phyloP scores from a whole-genome alignment of 2,113 vertebrate species.

The Macaca nemestrina region DNA sequence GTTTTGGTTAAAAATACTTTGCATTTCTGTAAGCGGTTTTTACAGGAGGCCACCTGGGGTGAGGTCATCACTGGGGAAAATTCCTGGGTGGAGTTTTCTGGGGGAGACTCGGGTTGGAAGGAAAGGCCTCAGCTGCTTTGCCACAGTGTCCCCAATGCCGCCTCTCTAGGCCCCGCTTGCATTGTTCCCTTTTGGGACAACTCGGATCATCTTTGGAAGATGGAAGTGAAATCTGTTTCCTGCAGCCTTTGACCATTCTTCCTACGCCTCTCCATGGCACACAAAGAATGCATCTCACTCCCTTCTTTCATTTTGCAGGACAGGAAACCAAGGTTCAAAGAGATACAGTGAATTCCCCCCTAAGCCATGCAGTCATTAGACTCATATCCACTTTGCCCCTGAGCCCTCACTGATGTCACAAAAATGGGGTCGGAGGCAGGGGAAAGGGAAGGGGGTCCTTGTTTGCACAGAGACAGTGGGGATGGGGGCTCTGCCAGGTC shows the following conservation, averaged over 20 bases:
- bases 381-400: background rate
- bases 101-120: background rate
- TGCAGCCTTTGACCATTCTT: background rate
- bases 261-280: background rate
- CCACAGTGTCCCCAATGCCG: accelerated
- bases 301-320: background rate
- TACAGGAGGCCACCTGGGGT: background rate
- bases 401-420: background rate
- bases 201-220: background rate
- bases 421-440: too few species aligned
- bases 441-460: background rate
- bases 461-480: background rate
- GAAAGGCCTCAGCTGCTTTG: background rate
- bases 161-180: background rate
- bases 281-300: background rate
- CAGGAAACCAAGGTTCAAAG: background rate
- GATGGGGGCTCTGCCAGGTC: background rate
- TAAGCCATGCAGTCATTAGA: background rate
- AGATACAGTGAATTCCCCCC: background rate
- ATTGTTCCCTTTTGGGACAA: background rate
- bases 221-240: background rate
- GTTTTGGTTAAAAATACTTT: slow-evolving; percentile 35
- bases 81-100: background rate
- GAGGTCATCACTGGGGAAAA: background rate
- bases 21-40: slow-evolving; percentile 26